Evolutionary conservation across 2,797 vertebrate genomes (phyloP).

Genomic region (Decapterus maruadsi): DNA sequence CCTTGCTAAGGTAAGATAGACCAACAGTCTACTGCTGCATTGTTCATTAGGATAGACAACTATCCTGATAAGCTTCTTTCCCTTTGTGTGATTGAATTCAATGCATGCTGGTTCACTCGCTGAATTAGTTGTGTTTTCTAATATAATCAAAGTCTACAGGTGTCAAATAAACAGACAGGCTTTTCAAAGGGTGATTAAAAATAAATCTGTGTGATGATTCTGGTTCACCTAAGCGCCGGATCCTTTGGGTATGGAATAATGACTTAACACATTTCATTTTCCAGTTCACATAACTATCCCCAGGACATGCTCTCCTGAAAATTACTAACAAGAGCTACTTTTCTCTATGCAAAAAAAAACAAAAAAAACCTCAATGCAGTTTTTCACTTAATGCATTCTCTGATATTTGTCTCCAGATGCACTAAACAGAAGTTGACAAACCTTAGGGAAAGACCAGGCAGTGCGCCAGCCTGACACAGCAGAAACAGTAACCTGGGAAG

Average conservation of each 20-base stretch:
- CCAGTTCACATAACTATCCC: slow-evolving; percentile 41
- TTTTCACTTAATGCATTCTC: slow-evolving; percentile 49
- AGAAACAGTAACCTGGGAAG: slow-evolving; percentile 83
- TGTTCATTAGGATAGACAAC: slow-evolving; percentile 56
- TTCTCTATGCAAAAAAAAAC: slow-evolving; percentile 11
- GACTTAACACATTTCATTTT: slow-evolving; percentile 47
- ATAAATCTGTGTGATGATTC: slow-evolving; percentile 52
- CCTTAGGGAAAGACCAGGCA: slow-evolving; percentile 81
- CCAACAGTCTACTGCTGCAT: slow-evolving; percentile 72
- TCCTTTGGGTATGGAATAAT: slow-evolving; percentile 48
- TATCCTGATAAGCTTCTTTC: slow-evolving; percentile 51
- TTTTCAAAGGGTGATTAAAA: slow-evolving; percentile 49
- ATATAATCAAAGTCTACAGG: slow-evolving; percentile 88
- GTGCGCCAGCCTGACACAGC: slow-evolving; percentile 84
- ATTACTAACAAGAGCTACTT: slow-evolving; percentile 43
- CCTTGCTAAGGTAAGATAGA: slow-evolving; percentile 96
- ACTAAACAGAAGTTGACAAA: slow-evolving; percentile 79
- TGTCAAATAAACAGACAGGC: slow-evolving; percentile 90
- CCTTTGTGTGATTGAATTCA: slow-evolving; percentile 64
- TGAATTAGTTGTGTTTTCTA: slow-evolving; percentile 57
- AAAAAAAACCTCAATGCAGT: slow-evolving; percentile 14
- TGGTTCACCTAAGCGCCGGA: slow-evolving; percentile 40
- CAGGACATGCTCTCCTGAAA: slow-evolving; percentile 32
- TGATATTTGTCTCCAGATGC: slow-evolving; percentile 73
- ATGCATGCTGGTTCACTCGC: slow-evolving; percentile 66